A percentile compares a stretch with the other conserved stretches of the same genome.
Conservation (phyloP, 2,113 vertebrate genomes). For the Anguilla japonica region DNA sequence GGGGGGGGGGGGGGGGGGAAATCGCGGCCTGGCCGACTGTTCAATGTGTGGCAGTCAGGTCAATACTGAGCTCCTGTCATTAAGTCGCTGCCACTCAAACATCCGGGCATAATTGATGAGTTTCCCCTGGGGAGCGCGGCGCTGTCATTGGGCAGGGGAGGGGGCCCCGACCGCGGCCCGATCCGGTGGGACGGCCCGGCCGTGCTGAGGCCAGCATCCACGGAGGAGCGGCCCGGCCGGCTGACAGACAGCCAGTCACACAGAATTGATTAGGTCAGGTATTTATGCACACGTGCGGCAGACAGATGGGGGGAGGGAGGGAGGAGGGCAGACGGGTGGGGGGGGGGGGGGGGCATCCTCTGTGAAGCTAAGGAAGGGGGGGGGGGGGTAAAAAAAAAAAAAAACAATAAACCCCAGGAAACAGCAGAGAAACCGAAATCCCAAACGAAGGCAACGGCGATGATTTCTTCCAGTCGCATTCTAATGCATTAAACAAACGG, state of each 20-base stretch:
- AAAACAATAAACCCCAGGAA: neutral
- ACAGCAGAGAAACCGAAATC: conserved; percentile 3
- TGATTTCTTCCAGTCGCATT: neutral
- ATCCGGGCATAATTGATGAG: conserved; percentile 72
- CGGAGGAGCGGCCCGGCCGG: conserved; percentile 19
- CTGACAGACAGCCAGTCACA: conserved; percentile 32
- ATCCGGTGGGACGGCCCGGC: conserved; percentile 28
- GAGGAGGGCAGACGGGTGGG: no score
- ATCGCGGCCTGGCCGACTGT: conserved; percentile 54
- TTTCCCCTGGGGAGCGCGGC: conserved; percentile 56
- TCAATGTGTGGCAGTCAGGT: conserved; percentile 62
- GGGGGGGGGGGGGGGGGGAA: conserved; percentile 11
- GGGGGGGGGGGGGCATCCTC: neutral
- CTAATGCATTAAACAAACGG: neutral
- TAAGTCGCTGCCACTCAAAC: conserved; percentile 73
- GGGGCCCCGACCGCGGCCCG: conserved; percentile 11
- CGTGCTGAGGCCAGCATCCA: conserved; percentile 34
- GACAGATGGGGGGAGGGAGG: neutral
- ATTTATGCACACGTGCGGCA: conserved; percentile 39
- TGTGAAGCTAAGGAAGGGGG: neutral
- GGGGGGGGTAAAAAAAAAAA: conserved; percentile 28
- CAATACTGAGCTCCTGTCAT: conserved; percentile 71
- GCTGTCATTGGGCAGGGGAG: conserved; percentile 54
- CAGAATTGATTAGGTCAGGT: conserved; percentile 46
- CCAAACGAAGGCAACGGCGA: neutral